These are phyloP conservation scores for Cyclura pinguis DNA, from an alignment of 2,797 vertebrate species.

Conservation along the genomic window DNA sequence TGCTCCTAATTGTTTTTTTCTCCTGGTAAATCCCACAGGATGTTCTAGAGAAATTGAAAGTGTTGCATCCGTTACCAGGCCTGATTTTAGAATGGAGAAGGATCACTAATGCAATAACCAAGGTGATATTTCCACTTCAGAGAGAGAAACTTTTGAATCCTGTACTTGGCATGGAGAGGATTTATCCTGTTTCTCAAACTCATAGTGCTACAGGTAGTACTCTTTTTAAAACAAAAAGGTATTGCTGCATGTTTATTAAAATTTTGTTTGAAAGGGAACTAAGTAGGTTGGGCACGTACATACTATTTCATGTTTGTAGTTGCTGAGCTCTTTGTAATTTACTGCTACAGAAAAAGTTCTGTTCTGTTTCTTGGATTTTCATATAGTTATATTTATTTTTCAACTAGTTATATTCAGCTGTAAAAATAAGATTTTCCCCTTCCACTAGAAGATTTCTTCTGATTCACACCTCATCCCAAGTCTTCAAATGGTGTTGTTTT, in stretches of 20 bases:
- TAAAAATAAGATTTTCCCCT: not conserved
- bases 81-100: slow-evolving; percentile 96
- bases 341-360: not conserved
- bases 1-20: slow-evolving; percentile 35
- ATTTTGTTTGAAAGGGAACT: not conserved
- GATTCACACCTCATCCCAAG: not conserved
- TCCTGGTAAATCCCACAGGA: slow-evolving; percentile 82
- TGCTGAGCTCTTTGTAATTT: too few relatives aligned
- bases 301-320: slow-evolving; percentile 10
- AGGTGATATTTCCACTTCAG: slow-evolving; percentile 95
- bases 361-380: not conserved
- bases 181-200: slow-evolving; percentile 91
- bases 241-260: not conserved
- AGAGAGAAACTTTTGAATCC: slow-evolving; percentile 86
- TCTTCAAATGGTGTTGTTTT: not conserved
- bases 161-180: slow-evolving; percentile 92
- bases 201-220: slow-evolving; percentile 93
- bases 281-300: not conserved
- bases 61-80: slow-evolving; percentile 91
- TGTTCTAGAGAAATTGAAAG: slow-evolving; percentile 91
- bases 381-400: not conserved
- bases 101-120: slow-evolving; percentile 95
- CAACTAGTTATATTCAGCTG: not conserved
- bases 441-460: not conserved
- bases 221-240: not conserved